Evolutionary conservation across 2,888 invertebrate genomes (phyloP), one percentile per base, ranked within the genome.

Genomic region (Sympetrum striolatum): DNA sequence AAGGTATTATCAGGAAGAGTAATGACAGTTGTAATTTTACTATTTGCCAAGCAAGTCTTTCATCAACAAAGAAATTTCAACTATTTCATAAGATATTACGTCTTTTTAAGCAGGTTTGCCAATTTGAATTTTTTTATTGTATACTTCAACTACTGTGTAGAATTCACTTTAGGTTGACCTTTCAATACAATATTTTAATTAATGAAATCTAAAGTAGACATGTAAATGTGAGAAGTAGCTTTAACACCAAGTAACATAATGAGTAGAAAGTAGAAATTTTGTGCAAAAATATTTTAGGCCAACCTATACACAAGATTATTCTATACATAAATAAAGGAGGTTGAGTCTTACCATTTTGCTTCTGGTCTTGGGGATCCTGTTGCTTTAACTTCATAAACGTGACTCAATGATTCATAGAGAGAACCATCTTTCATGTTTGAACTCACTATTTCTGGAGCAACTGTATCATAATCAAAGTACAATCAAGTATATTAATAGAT

Each of bases 371-470:
- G 98, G 91, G 96, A 95, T 31, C 97, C 98, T 80, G 95, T 95
- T 0, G 97, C 97, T 92, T 96, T 95, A 0, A 98, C 96, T 91
- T 97, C 96, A 94, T 97, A 98, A 91, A 96, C 96, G 81, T 97
- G 95, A 15, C 96, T 96, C 90, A 98, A 96, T 18, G 98, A 98
- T 94, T 98, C 98, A 93, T 95, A 97, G 58, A 96, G 95, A 91
- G 96, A 95, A 91, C 96, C 95, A 94, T 97, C 97, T 92, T 96
- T 96, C 94, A 98, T 95, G 92, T 96, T 96, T 92, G 96, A 96
- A 92, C 96, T 96, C 93, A 96, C 94, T 92, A 98, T 95, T 93
- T 96, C 95, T 79, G 98, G 97, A 92, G 96, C 95, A 93, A 97
- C 96, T 96, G 94, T 64, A 91, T 91, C 80, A 90, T 91, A 64